A percentile compares a stretch with the other conserved stretches of the same genome.
Evolutionary conservation across 2,113 vertebrate species (phyloP).

Genomic region (Myotis lucifugus): DNA sequence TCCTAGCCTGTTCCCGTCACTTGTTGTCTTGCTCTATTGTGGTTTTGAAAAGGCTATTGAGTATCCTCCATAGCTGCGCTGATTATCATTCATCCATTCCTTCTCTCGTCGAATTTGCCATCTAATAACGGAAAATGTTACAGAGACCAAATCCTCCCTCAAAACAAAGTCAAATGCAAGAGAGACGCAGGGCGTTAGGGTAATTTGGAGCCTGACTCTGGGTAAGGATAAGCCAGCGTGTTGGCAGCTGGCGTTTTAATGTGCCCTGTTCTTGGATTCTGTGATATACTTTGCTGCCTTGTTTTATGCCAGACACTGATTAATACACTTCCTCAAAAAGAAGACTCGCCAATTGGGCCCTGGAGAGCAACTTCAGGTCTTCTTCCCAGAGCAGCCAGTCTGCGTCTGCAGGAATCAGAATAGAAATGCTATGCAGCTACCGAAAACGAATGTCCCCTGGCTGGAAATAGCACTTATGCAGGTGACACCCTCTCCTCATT

Average conservation of each 20-base stretch:
- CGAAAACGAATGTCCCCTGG: background rate
- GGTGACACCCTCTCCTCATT: background rate
- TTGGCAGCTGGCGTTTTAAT: slow-evolving; percentile 14
- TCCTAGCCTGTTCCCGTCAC: background rate
- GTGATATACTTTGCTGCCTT: slow-evolving; percentile 59
- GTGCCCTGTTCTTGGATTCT: slow-evolving; percentile 45
- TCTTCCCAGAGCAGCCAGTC: slow-evolving; percentile 56
- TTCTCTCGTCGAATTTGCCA: background rate
- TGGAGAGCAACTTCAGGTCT: slow-evolving; percentile 68
- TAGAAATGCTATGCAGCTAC: background rate
- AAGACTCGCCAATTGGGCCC: slow-evolving; percentile 69
- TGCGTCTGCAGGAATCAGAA: slow-evolving; percentile 66
- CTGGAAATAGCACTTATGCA: background rate
- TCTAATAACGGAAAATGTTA: slow-evolving; percentile 25
- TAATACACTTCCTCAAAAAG: slow-evolving; percentile 76
- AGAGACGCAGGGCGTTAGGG: background rate
- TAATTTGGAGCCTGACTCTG: background rate
- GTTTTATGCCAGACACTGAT: slow-evolving; percentile 74
- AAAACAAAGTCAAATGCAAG: slow-evolving; percentile 42
- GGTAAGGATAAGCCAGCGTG: background rate
- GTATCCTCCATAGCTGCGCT: background rate
- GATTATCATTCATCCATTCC: background rate
- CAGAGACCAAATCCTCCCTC: background rate
- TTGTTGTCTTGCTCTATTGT: background rate
- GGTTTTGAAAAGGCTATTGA: background rate